Conservation (phyloP, 2,888 invertebrate species). For the Lycophotia porphyrea region DNA sequence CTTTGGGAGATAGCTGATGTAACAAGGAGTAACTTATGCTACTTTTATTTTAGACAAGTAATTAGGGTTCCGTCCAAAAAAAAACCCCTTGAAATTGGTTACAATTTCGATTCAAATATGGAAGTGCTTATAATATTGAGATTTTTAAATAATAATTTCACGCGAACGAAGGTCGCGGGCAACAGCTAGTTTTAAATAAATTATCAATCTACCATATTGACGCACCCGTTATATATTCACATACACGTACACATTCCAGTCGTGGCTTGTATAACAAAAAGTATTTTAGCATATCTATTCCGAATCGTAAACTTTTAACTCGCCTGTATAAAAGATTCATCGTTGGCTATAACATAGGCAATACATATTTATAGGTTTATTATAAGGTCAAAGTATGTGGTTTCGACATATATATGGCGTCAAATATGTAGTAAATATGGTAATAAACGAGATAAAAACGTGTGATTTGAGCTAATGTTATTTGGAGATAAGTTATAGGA, state of each 20-base stretch:
- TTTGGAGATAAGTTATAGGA: constrained; percentile 16
- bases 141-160: too few relatives aligned
- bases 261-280: constrained; percentile 56
- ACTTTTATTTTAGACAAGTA: too few relatives aligned
- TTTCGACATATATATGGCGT: constrained; percentile 25
- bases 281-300: constrained; percentile 61
- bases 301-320: constrained; percentile 39
- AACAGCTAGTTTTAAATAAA: too few relatives aligned
- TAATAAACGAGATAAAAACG: constrained; percentile 36
- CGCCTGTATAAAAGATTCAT: constrained; percentile 14
- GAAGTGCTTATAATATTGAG: too few relatives aligned
- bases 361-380: constrained; percentile 49
- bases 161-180: too few relatives aligned
- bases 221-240: constrained; percentile 43
- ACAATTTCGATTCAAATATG: too few relatives aligned
- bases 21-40: too few relatives aligned
- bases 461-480: constrained; percentile 18
- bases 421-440: constrained; percentile 35
- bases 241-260: constrained; percentile 50
- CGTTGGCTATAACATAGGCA: constrained; percentile 6
- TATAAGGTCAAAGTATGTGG: constrained; percentile 23
- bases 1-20: too few relatives aligned
- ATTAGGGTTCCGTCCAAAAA: too few relatives aligned
- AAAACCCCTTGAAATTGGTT: too few relatives aligned
- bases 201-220: constrained; percentile 19